These are phyloP conservation scores for Thamnophis sirtalis DNA, from an alignment of 2,113 vertebrate species.

Conservation along the genomic window DNA sequence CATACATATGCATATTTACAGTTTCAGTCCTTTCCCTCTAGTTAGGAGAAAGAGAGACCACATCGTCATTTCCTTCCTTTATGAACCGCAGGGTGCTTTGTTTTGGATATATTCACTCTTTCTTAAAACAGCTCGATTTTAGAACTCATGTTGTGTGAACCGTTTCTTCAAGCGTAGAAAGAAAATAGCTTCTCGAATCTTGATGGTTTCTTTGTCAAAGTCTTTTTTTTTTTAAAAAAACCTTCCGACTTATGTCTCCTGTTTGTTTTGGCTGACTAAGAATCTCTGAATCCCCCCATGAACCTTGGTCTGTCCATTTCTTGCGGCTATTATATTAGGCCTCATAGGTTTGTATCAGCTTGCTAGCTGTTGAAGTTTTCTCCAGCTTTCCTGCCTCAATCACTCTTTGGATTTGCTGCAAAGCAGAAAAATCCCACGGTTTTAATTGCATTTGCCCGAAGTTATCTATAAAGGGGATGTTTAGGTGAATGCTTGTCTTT, in stretches of 20 bases:
- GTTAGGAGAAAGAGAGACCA: background rate
- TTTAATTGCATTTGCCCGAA: background rate
- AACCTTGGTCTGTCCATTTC: constrained; percentile 41
- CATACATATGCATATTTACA: background rate
- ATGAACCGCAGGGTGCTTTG: background rate
- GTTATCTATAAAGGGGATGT: background rate
- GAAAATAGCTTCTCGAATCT: constrained; percentile 3
- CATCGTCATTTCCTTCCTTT: background rate
- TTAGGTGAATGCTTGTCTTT: constrained; percentile 15
- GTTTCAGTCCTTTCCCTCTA: too few species aligned
- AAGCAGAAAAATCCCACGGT: constrained; percentile 9
- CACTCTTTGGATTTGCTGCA: constrained; percentile 29
- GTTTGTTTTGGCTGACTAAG: constrained; percentile 28
- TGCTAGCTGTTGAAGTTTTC: background rate
- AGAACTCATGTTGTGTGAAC: constrained; percentile 14
- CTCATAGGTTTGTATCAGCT: constrained; percentile 35
- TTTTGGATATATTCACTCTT: background rate
- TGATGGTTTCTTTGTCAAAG: constrained; percentile 16
- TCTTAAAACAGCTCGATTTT: background rate
- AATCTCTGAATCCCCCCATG: constrained; percentile 26
- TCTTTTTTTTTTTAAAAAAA: background rate
- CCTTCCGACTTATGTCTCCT: background rate
- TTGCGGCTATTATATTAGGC: constrained; percentile 16
- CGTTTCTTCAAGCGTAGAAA: background rate
- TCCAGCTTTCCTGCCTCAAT: constrained; percentile 45